Conservation (phyloP, 2,888 invertebrate genomes). For the Chorisops tibialis region DNA sequence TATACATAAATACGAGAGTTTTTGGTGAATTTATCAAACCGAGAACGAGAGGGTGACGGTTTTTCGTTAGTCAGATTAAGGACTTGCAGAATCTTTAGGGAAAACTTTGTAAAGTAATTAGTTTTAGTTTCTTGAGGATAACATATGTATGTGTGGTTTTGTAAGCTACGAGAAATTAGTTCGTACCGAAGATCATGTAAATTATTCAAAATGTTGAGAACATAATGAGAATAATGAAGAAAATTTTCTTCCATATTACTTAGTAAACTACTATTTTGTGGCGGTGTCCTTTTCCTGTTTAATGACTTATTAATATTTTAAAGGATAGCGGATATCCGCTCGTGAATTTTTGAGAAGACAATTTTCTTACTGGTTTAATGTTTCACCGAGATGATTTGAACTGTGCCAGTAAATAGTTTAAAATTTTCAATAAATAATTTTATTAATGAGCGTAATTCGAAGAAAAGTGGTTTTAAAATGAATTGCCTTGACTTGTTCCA, state of each 20-base stretch:
- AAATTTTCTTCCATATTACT: neutral
- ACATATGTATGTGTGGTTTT: conserved; percentile 9
- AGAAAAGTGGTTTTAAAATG: too few species aligned
- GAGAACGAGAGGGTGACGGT: neutral
- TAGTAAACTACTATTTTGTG: too few species aligned
- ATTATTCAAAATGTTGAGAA: conserved; percentile 19
- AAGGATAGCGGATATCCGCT: neutral
- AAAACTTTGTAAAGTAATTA: conserved; percentile 18
- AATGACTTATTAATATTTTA: conserved; percentile 8
- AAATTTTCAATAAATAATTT: too few species aligned
- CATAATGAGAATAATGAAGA: conserved; percentile 9
- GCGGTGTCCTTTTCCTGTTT: neutral
- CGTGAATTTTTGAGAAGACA: neutral
- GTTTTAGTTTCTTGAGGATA: conserved; percentile 1
- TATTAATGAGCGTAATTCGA: too few species aligned
- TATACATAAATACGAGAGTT: too few species aligned
- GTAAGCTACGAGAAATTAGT: conserved; percentile 2
- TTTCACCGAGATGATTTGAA: too few species aligned
- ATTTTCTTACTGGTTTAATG: too few species aligned
- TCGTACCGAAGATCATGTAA: conserved; percentile 9
- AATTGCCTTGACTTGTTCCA: too few species aligned
- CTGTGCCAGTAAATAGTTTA: too few species aligned
- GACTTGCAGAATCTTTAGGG: neutral
- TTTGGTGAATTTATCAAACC: too few species aligned
- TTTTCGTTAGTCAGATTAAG: conserved; percentile 5